Conservation (phyloP, 2,888 invertebrate genomes). For the Thymelicus sylvestris region DNA sequence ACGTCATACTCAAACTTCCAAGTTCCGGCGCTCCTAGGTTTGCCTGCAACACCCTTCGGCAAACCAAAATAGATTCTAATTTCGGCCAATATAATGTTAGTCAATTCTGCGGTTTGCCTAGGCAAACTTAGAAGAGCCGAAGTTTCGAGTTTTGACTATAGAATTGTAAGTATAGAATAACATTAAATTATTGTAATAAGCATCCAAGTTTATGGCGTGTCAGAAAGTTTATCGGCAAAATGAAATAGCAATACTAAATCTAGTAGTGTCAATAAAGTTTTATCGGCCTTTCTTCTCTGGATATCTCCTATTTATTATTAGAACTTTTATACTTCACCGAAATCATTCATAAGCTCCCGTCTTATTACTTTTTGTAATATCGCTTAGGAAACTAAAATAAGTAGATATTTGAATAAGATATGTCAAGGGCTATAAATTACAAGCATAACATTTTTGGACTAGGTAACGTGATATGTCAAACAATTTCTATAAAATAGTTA, state of each 20-base stretch:
- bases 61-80: too few species aligned
- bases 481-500: conserved; percentile 14
- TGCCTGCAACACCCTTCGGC: too few species aligned
- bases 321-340: conserved; percentile 54
- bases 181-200: neutral
- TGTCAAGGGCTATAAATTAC: conserved; percentile 47
- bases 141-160: too few species aligned
- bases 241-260: neutral
- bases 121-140: too few species aligned
- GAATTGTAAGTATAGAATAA: neutral
- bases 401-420: conserved; percentile 58
- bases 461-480: conserved; percentile 48
- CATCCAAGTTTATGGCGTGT: neutral
- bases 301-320: conserved; percentile 40
- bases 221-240: neutral
- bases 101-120: too few species aligned
- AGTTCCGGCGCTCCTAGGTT: too few species aligned
- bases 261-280: conserved; percentile 22
- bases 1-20: too few species aligned
- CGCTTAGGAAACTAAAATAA: conserved; percentile 56
- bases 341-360: conserved; percentile 53
- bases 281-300: conserved; percentile 2
- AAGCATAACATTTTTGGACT: conserved; percentile 41
- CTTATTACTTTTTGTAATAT: conserved; percentile 51
- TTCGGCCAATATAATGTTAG: too few species aligned